These are phyloP conservation scores for Etheostoma perlongum DNA, from an alignment of 2,797 vertebrate genomes.

Conservation along the genomic window DNA sequence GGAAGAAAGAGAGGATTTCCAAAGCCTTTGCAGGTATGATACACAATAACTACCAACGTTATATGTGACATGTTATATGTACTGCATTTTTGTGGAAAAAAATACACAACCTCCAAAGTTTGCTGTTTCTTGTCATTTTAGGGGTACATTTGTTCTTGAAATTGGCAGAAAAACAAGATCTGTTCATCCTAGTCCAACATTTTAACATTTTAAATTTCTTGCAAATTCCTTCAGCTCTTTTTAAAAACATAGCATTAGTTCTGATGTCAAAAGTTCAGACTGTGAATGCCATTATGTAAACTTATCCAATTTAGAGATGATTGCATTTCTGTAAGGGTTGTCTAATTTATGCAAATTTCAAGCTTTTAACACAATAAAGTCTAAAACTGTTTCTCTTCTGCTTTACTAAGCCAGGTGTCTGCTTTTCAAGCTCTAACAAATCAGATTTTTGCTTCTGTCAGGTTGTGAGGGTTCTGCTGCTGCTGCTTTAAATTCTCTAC, in stretches of 20 bases:
- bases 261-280: slow-evolving; percentile 24
- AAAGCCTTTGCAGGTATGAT: slow-evolving; percentile 95
- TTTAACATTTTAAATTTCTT: background rate
- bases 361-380: slow-evolving; percentile 49
- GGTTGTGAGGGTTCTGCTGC: slow-evolving; percentile 48
- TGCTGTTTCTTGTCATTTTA: background rate
- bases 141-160: background rate
- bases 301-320: slow-evolving; percentile 26
- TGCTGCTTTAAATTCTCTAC: slow-evolving; percentile 47
- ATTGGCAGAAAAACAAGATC: background rate
- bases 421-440: slow-evolving; percentile 64
- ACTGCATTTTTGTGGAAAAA: background rate
- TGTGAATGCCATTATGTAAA: slow-evolving; percentile 27
- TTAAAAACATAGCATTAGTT: background rate
- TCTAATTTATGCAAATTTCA: slow-evolving; percentile 27
- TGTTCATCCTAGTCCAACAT: background rate
- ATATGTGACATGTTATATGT: background rate
- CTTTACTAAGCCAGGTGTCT: slow-evolving; percentile 61
- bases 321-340: slow-evolving; percentile 31
- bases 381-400: slow-evolving; percentile 44
- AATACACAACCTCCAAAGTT: background rate
- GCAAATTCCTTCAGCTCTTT: background rate
- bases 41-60: background rate
- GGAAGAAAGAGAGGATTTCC: slow-evolving; percentile 98
- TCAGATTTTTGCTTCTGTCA: slow-evolving; percentile 51